Conservation (phyloP, 2,888 invertebrate species). For the Chouioia cunea region DNA sequence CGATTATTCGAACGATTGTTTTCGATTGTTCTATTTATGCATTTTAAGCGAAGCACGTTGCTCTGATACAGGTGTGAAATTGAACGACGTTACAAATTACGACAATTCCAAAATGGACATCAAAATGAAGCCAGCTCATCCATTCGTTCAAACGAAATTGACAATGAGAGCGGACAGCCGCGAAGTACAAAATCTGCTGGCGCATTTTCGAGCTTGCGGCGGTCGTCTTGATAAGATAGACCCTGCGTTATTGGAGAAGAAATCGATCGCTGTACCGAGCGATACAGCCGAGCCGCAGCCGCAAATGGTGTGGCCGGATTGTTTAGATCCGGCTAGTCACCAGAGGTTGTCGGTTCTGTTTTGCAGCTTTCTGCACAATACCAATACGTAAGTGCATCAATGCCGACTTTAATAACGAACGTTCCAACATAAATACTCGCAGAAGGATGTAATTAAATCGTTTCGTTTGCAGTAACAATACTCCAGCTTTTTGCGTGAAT, state of each 20-base stretch:
- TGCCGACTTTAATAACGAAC: no score
- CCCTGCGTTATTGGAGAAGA: conserved; percentile 40
- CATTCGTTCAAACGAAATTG: conserved; percentile 81
- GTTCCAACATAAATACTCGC: no score
- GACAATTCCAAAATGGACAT: conserved; percentile 50
- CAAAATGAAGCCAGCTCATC: conserved; percentile 75
- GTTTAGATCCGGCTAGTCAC: conserved; percentile 84
- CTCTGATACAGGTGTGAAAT: conserved; percentile 25
- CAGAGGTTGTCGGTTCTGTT: conserved; percentile 91
- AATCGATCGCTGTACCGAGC: conserved; percentile 32
- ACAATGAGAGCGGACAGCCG: conserved; percentile 75
- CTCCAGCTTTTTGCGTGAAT: conserved; percentile 90
- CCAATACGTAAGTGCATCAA: conserved; percentile 67
- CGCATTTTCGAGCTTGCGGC: conserved; percentile 90
- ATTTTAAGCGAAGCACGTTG: neutral
- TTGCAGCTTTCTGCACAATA: conserved; percentile 83
- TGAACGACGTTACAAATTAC: conserved; percentile 46
- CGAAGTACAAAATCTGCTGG: conserved; percentile 79
- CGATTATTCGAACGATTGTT: no score
- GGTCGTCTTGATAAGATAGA: conserved; percentile 65
- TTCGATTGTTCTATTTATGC: neutral
- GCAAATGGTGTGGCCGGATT: conserved; percentile 70
- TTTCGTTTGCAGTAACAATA: conserved; percentile 71
- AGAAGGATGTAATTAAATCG: neutral
- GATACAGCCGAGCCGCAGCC: conserved; percentile 26